Percentiles rank a stretch among this genome's conserved stretches.
These are phyloP conservation scores for Anthrax anthrax DNA, from an alignment of 2,888 invertebrate genomes.

Conservation along the genomic window DNA sequence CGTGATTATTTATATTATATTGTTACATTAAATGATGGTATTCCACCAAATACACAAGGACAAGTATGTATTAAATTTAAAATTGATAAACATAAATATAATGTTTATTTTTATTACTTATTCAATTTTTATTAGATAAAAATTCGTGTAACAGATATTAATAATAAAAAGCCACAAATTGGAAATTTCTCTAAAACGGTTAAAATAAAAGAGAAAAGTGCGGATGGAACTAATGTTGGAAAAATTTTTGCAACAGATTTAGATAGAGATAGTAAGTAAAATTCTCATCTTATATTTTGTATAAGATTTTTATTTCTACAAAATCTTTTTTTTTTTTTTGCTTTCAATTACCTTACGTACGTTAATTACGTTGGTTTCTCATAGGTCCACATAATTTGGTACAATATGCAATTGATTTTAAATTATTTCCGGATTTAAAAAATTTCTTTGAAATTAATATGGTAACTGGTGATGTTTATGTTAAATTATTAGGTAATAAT, in stretches of 20 bases:
- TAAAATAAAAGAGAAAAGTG: conserved; percentile 38
- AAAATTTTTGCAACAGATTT: conserved; percentile 36
- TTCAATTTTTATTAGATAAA: conserved; percentile 32
- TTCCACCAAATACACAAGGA: conserved; percentile 26
- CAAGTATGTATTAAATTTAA: conserved; percentile 26
- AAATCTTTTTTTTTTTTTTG: background rate
- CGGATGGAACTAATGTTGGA: conserved; percentile 31
- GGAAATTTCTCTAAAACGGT: conserved; percentile 27
- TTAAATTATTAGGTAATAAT: conserved; percentile 34
- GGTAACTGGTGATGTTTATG: conserved; percentile 35
- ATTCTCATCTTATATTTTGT: background rate
- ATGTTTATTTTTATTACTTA: conserved; percentile 5
- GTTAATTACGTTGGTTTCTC: conserved; percentile 10
- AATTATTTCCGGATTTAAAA: conserved; percentile 31
- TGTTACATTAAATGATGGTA: conserved; percentile 42
- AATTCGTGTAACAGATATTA: conserved; percentile 44
- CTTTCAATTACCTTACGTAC: background rate
- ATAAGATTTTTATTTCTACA: background rate
- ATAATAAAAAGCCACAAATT: conserved; percentile 40
- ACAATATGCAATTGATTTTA: conserved; percentile 39
- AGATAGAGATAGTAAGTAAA: conserved; percentile 43
- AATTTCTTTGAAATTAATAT: conserved; percentile 40
- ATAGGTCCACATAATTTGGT: conserved; percentile 39
- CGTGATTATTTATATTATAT: conserved; percentile 38
- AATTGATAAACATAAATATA: background rate